Evolutionary conservation across 2,888 invertebrate genomes (phyloP).

Genomic region (Hirtodrosophila confusa): DNA sequence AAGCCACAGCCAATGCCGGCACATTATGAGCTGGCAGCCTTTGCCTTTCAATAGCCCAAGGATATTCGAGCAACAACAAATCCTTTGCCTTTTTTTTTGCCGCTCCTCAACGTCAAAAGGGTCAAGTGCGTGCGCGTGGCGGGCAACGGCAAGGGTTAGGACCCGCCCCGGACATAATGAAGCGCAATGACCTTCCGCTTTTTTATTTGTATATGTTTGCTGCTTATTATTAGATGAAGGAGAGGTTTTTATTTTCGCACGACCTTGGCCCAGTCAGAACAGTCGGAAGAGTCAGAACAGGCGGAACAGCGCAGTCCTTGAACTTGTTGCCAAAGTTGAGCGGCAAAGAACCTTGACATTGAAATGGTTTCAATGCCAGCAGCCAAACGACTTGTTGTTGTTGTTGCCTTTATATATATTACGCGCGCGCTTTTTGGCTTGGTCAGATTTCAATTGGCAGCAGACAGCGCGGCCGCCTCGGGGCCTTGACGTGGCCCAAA

Average conservation of each 20-base stretch:
- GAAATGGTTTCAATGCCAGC: slow-evolving; percentile 24
- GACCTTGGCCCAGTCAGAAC: too few species aligned
- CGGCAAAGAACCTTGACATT: slow-evolving; percentile 64
- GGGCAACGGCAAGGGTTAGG: slow-evolving; percentile 47
- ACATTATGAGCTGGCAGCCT: slow-evolving; percentile 6
- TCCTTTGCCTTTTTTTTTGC: slow-evolving; percentile 18
- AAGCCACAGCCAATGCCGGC: slow-evolving; percentile 13
- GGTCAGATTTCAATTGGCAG: slow-evolving; percentile 74
- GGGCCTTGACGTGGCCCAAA: slow-evolving; percentile 51
- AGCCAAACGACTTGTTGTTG: not conserved
- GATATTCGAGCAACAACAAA: slow-evolving; percentile 53
- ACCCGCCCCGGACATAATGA: slow-evolving; percentile 55
- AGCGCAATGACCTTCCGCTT: slow-evolving; percentile 70
- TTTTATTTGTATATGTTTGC: slow-evolving; percentile 4
- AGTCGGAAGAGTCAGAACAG: too few species aligned
- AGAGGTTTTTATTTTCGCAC: slow-evolving; percentile 2
- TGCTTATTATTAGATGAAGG: slow-evolving; percentile 52
- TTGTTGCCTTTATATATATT: slow-evolving; percentile 17
- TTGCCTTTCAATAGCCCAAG: slow-evolving; percentile 59
- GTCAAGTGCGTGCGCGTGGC: slow-evolving; percentile 78
- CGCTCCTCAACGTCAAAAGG: slow-evolving; percentile 48
- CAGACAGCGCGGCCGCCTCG: slow-evolving; percentile 30
- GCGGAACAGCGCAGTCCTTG: too few species aligned
- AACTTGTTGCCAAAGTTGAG: too few species aligned
- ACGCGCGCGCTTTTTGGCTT: slow-evolving; percentile 37